Conservation (phyloP, 2,888 invertebrate genomes). For the Lepidochitona cinerea region DNA sequence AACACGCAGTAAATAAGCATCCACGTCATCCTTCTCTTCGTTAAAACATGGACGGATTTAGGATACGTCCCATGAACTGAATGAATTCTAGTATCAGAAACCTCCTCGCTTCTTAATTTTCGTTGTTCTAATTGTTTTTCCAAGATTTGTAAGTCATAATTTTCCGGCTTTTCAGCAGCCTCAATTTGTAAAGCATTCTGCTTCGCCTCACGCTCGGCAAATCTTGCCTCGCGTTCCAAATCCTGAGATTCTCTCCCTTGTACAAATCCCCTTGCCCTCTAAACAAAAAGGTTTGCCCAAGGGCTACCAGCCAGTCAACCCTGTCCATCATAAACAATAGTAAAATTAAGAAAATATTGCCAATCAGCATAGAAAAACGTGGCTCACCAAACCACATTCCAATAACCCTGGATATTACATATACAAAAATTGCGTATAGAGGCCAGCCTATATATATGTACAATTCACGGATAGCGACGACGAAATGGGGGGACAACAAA, state of each 20-base stretch:
- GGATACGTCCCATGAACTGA: background rate
- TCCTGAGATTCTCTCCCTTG: background rate
- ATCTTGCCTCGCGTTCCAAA: background rate
- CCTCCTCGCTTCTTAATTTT: background rate
- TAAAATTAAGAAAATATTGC: too few species aligned
- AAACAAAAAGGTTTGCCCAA: background rate
- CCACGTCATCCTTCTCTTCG: constrained; percentile 14
- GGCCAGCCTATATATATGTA: too few species aligned
- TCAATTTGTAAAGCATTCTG: background rate
- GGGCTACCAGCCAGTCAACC: too few species aligned
- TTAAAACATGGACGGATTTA: constrained; percentile 7
- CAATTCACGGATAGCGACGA: too few species aligned
- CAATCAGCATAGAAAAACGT: too few species aligned
- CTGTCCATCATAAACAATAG: too few species aligned
- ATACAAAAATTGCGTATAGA: too few species aligned
- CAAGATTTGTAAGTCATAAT: background rate
- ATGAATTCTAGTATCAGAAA: background rate
- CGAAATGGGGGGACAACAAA: too few species aligned
- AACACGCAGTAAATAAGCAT: constrained; percentile 13
- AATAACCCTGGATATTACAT: too few species aligned
- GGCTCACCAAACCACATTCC: too few species aligned
- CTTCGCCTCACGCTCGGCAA: too few species aligned
- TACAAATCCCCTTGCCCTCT: background rate
- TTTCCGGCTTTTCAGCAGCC: background rate
- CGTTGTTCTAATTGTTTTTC: background rate